Percentiles rank a stretch among this genome's conserved stretches.
Conservation (phyloP, 2,113 vertebrate species). For the Calypte anna region DNA sequence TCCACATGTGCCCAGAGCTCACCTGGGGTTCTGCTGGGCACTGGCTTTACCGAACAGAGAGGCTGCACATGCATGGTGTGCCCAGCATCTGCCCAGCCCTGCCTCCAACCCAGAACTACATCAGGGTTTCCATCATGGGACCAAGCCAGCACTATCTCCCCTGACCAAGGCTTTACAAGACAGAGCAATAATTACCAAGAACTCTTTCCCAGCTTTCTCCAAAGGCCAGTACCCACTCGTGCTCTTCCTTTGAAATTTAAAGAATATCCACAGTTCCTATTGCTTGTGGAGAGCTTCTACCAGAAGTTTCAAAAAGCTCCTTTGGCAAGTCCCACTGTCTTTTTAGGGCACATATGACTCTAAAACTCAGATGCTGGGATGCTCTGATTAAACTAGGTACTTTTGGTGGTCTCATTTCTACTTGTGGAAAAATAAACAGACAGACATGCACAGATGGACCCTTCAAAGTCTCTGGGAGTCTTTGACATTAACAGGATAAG, state of each 20-base stretch:
- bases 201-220: neutral
- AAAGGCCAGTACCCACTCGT: neutral
- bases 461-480: neutral
- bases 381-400: neutral
- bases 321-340: neutral
- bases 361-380: neutral
- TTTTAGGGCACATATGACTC: neutral
- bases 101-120: neutral
- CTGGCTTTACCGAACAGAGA: too few species aligned
- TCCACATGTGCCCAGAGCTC: too few species aligned
- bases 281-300: neutral
- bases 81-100: neutral
- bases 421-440: neutral
- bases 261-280: neutral
- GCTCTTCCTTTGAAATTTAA: neutral
- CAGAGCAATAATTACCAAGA: neutral
- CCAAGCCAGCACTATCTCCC: neutral
- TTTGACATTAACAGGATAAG: neutral
- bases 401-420: neutral
- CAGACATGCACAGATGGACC: neutral
- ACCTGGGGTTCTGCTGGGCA: too few species aligned
- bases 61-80: too few species aligned
- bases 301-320: neutral
- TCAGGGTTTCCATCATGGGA: rapidly evolving
- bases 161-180: too few species aligned